phyloP scores from a whole-genome alignment of 2,797 vertebrate species.

The Gouania willdenowi region DNA sequence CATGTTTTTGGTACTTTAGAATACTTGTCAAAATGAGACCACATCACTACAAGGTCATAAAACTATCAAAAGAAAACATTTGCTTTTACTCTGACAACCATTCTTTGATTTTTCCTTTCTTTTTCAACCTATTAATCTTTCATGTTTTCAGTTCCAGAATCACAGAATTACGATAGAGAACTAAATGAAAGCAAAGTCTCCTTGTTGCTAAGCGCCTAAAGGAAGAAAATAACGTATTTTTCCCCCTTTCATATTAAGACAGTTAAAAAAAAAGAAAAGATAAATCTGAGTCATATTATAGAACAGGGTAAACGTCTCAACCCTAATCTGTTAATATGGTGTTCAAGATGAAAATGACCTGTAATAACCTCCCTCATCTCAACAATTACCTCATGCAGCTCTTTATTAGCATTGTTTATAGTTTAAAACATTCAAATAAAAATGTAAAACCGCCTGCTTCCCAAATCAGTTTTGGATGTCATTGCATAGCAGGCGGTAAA shows the following conservation, averaged over 20 bases:
- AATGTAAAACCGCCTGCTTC: neutral
- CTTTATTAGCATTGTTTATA: neutral
- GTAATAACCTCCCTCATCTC: too few relatives aligned
- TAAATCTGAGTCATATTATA: slow-evolving; percentile 8
- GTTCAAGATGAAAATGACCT: neutral
- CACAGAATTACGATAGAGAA: slow-evolving; percentile 15
- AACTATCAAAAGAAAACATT: slow-evolving; percentile 3
- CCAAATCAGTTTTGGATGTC: neutral
- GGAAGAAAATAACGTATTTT: slow-evolving; percentile 13
- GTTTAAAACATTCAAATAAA: neutral
- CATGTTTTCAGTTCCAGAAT: slow-evolving; percentile 22
- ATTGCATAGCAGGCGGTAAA: neutral
- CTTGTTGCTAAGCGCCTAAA: slow-evolving; percentile 18
- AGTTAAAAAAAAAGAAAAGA: too few relatives aligned
- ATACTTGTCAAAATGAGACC: slow-evolving; percentile 23
- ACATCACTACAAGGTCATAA: too few relatives aligned
- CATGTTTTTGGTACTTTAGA: slow-evolving; percentile 1
- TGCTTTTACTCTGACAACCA: slow-evolving; percentile 1
- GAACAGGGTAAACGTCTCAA: neutral
- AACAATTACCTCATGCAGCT: neutral
- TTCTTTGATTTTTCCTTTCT: slow-evolving; percentile 5
- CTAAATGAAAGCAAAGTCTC: slow-evolving; percentile 28
- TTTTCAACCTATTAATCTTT: slow-evolving; percentile 20
- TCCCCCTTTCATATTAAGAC: too few relatives aligned
- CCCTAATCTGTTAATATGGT: neutral